Evolutionary conservation across 1,140 invertebrate genomes (phyloP).

Genomic region (Aphis craccivora): DNA sequence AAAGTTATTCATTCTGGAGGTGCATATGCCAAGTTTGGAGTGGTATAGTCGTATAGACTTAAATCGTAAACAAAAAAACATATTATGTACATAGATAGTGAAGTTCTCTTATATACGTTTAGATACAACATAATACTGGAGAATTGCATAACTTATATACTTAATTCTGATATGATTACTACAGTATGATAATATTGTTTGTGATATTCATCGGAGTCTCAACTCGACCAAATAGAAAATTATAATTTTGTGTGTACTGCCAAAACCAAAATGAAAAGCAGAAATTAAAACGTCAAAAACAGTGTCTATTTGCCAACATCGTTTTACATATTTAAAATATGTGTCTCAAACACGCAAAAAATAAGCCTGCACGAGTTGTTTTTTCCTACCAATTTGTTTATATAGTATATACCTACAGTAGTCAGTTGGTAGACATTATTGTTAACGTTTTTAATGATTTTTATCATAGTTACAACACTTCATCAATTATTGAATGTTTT

Average conservation of each 20-base stretch:
- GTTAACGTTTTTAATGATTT: neutral
- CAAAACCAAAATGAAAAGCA: neutral
- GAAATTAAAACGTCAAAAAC: slow-evolving; percentile 48
- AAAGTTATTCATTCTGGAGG: neutral
- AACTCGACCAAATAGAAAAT: neutral
- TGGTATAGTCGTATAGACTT: neutral
- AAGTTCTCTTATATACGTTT: neutral
- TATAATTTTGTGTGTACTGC: neutral
- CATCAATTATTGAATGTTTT: neutral
- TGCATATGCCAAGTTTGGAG: neutral
- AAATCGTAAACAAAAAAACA: neutral
- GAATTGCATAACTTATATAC: neutral
- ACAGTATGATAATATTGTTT: neutral
- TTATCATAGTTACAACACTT: neutral
- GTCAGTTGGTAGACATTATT: neutral
- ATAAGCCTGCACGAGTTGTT: slow-evolving; percentile 19
- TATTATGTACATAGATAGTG: neutral
- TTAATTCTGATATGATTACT: neutral
- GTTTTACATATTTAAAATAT: slow-evolving; percentile 55
- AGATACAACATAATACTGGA: neutral
- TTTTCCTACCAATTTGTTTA: neutral
- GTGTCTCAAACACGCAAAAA: slow-evolving; percentile 31
- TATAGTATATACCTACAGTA: too few relatives aligned
- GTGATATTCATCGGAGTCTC: neutral
- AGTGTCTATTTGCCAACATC: slow-evolving; percentile 2